Evolutionary conservation across 2,888 invertebrate genomes (phyloP), one percentile per base, ranked within the genome.

Genomic region (Cheilosia grossa): DNA sequence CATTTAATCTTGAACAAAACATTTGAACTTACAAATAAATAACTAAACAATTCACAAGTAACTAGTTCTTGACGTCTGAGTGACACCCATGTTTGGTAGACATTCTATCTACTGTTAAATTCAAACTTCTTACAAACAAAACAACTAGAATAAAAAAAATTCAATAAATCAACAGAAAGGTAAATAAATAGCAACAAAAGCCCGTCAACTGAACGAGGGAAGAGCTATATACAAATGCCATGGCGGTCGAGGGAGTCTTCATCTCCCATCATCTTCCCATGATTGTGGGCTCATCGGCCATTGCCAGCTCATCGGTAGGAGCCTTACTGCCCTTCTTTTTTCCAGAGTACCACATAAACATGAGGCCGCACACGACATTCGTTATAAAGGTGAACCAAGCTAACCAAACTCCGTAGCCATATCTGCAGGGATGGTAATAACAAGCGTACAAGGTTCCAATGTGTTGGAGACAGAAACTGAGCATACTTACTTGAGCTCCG

Each of bases 321-420:
- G 96, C 96, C 89, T 96, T 95, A 87, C 95, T 95, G 0, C 97
- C 95, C 93, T 97, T 97, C 91, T 96, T 94, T 91, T 97, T 97
- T 77, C 96, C 94, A 0, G 97, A 97, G 90, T 95, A 96, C 92
- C 96, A 93, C 88, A 97, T 94, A 91, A 97, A 97, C 66, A 95
- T 93, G 10, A 94, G 92, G 1, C 96, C 96, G 13, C 96, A 94
- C 49, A 94, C 90, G 10, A 96, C 89, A 90, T 96, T 96, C 63
- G 95, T 93, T 27, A 94, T 92, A 77, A 97, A 96, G 1, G 96
- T 96, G 85, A 96, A 93, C 96, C 97, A 97, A 37, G 96, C 96
- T 88, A 96, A 90, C 90, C 94, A 94, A 89, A 95, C 94, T 64
- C 96, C 96, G 89, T 94, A 95, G 87, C 96, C 96, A 91, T 95